Evolutionary conservation across 2,113 vertebrate genomes (phyloP), one percentile per base, ranked within the genome.

Genomic region (Thunnus thynnus): DNA sequence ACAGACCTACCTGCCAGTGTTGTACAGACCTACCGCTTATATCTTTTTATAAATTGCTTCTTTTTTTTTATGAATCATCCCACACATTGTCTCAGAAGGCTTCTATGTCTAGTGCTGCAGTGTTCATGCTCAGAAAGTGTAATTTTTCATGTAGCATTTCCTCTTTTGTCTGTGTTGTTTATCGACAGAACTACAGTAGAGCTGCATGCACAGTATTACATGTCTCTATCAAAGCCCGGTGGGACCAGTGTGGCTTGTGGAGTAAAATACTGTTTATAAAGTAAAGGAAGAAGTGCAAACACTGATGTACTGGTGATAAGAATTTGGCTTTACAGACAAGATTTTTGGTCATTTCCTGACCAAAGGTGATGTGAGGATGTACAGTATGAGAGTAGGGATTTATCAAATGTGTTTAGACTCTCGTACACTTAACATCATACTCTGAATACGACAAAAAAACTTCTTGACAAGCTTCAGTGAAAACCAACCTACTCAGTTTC

Each of bases 11-110:
- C 83, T 91, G 87, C 78, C 86, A 85, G 83, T 88, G 86, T 91
- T 85, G 70, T 70, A 76, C 72, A 84, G 84, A 88, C 76, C 67
- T 77, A 30, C 74, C 80, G 72, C 69, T 72, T 82, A 65, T 86
- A 81, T 87, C 69, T 80, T 74, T 30, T 86, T 81, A 83, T 86
- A 84, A 86, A 88, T 82, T 82, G 86, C 89, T 90, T 89, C 73
- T 89, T 87, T 80, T 85, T 87, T 56, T 30, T 30, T 30, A 30
- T 30, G 27, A 30, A 79, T 89, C 93, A 93, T 94, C 90, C 93
- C 92, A 92, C 92, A 84, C 91, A 90, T 91, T 85, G 89, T 94
- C 89, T 94, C 88, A 79, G 88, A 89, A 90, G 91, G 90, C 93
- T 92, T 93, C 80, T 86, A 41, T 91, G 92, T 94, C 76, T 75